Base-by-base conservation (phyloP, 2,113 vertebrate genomes). In the Microtus ochrogaster region DNA sequence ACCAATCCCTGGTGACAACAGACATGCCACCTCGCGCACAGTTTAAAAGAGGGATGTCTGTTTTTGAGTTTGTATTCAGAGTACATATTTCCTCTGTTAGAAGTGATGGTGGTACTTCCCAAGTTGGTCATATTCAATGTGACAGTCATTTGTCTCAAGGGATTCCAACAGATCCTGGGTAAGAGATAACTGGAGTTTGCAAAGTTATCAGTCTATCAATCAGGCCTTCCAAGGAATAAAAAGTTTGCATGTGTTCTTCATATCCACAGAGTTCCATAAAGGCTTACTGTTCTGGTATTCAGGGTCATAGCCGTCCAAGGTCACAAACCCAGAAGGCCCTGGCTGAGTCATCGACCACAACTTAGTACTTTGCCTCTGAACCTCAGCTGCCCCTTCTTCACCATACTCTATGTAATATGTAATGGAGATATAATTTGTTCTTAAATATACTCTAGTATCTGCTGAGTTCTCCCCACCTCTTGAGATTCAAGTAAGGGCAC, bases 191-290 rank as follows among this genome's bases (percentile, higher is more conserved):
- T 36, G 49, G 87, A 72, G 0, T 52, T 70, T 83, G 63, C 28
- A 90, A 92, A 84, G 24, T 92, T 66, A 72, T 44, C 52, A 22
- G 17, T 65, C 77, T 47, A 63, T 28, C 28, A 36, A 22, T 39
- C 89, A 33, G 3, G n/a, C 33, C 86, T 97, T 68, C 90, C 47
- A 47, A 87, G 52, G 33, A 82, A 78, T 88, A 73, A 93, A 44
- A 30, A 41, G 22, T 19, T 63, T 61, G 82, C 4, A 0, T 30
- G n/a, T 41, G 28, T n/a, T 95, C 49, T 36, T 58, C 65, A 26
- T 33, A 49, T 58, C 82, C 63, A 55, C 9, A n/a, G 24, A 74
- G 87, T 68, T 96, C 91, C 24, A n/a, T 72, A 88, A 90, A 70
- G 36, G 33, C 63, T 90, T 84, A 73, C 81, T 88, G 7, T 22